Evolutionary conservation across 2,888 invertebrate genomes (phyloP).

Genomic region (Tipula unca): DNA sequence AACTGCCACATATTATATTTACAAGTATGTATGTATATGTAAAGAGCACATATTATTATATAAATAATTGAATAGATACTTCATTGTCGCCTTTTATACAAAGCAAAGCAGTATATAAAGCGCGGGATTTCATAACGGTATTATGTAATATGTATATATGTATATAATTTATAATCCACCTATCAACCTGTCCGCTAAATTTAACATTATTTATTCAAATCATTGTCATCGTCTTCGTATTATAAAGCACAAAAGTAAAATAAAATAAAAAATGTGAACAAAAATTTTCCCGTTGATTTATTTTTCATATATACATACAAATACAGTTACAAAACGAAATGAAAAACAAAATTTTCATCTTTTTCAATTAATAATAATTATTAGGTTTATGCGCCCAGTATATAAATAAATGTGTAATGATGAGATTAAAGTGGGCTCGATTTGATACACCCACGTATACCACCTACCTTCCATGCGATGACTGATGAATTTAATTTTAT

Average conservation of each 20-base stretch:
- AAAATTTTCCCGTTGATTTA: neutral
- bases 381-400: neutral
- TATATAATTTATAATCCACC: constrained; percentile 3
- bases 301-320: neutral
- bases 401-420: neutral
- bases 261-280: neutral
- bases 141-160: neutral
- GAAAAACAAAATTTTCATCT: neutral
- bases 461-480: neutral
- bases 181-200: neutral
- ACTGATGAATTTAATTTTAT: neutral
- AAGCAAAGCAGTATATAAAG: neutral
- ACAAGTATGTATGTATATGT: too few relatives aligned
- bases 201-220: neutral
- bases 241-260: neutral
- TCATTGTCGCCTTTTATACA: neutral
- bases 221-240: neutral
- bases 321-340: neutral
- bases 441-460: neutral
- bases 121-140: neutral
- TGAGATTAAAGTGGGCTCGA: neutral
- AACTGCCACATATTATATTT: too few relatives aligned
- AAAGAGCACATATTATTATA: too few relatives aligned
- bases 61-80: neutral
- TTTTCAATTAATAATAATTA: constrained; percentile 14